Conservation (phyloP, 1,140 invertebrate species). For the Delia radicum region DNA sequence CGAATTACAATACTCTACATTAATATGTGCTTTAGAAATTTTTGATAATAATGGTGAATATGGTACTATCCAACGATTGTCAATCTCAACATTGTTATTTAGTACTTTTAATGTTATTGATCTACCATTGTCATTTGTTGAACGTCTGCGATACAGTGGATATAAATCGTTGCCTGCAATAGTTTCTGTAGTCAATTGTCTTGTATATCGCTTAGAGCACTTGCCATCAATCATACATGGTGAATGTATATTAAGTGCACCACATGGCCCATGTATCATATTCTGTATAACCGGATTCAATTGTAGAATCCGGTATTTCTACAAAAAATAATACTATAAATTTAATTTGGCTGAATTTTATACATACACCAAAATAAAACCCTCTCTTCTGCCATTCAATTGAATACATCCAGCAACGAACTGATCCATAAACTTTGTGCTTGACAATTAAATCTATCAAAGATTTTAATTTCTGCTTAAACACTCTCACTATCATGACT, state of each 20-base stretch:
- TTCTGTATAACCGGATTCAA: conserved; percentile 54
- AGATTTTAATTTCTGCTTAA: conserved; percentile 57
- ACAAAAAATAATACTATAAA: conserved; percentile 33
- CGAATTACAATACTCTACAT: conserved; percentile 47
- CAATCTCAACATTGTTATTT: conserved; percentile 24
- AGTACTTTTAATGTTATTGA: conserved; percentile 25
- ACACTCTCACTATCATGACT: conserved; percentile 55
- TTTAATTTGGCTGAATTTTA: background rate
- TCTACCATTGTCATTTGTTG: conserved; percentile 36
- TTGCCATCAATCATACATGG: conserved; percentile 53
- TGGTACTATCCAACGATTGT: conserved; percentile 45
- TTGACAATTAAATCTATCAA: conserved; percentile 56
- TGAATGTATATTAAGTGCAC: conserved; percentile 30
- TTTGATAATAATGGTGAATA: conserved; percentile 36
- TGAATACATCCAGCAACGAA: conserved; percentile 55
- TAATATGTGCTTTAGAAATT: conserved; percentile 40
- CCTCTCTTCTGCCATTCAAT: too few relatives aligned
- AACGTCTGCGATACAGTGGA: conserved; percentile 54
- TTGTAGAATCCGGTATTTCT: conserved; percentile 38
- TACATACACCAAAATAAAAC: conserved; percentile 11
- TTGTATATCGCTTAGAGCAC: conserved; percentile 37
- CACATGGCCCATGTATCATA: conserved; percentile 63
- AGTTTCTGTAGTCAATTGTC: conserved; percentile 31
- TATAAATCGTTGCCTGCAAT: conserved; percentile 50
- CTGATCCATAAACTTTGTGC: conserved; percentile 45